Evolutionary conservation across 2,797 vertebrate species (phyloP).

Genomic region (Acanthis flammea): DNA sequence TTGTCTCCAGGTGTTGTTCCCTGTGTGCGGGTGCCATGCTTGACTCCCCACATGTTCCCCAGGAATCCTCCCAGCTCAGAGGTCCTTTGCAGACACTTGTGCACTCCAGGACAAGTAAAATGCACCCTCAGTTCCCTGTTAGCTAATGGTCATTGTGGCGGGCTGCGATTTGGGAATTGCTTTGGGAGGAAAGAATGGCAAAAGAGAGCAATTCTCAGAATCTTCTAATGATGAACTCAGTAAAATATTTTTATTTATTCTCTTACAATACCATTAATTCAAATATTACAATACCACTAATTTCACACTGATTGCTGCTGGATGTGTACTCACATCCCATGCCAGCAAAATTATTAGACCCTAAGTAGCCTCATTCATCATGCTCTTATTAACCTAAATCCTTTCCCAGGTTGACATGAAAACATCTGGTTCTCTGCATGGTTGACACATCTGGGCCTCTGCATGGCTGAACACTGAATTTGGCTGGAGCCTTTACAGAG

Average conservation of each 20-base stretch:
- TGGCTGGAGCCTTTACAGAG: background rate
- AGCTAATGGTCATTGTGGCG: background rate
- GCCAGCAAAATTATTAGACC: background rate
- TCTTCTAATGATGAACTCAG: background rate
- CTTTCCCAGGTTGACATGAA: background rate
- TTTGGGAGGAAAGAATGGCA: background rate
- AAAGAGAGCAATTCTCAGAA: background rate
- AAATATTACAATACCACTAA: background rate
- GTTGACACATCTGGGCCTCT: background rate
- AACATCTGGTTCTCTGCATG: background rate
- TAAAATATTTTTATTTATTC: background rate
- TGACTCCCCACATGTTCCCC: rapidly evolving
- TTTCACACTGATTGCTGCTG: background rate
- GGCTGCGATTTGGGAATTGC: background rate
- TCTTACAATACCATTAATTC: background rate
- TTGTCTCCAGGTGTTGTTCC: background rate
- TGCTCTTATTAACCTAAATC: background rate
- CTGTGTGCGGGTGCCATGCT: background rate
- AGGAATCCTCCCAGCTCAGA: background rate
- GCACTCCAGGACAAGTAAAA: background rate
- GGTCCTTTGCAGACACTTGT: background rate
- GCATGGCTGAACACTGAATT: background rate
- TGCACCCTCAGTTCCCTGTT: background rate
- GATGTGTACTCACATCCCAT: background rate
- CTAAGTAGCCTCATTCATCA: background rate